phyloP scores from a whole-genome alignment of 2,888 invertebrate species.

The Agrotis ipsilon region DNA sequence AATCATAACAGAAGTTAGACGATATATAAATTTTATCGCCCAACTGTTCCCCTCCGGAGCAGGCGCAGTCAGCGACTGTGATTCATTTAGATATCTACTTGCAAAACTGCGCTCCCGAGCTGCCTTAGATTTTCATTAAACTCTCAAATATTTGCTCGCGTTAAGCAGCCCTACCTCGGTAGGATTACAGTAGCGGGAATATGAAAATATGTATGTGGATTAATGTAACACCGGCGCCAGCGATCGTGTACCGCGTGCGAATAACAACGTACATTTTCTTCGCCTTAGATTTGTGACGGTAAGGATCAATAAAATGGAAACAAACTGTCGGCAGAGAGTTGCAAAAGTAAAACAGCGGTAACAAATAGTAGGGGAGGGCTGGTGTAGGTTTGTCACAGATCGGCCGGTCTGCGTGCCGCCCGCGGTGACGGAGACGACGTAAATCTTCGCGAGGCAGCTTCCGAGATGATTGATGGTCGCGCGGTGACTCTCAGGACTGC shows the following conservation, averaged over 20 bases:
- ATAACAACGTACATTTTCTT: conserved; percentile 77
- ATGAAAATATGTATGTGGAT: conserved; percentile 84
- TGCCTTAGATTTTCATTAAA: conserved; percentile 88
- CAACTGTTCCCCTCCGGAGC: conserved; percentile 76
- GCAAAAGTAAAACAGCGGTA: conserved; percentile 77
- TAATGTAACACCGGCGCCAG: conserved; percentile 76
- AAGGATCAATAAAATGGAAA: conserved; percentile 78
- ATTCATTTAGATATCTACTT: conserved; percentile 86
- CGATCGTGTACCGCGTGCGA: conserved; percentile 76
- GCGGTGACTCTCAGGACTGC: conserved; percentile 72
- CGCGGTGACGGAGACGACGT: conserved; percentile 67
- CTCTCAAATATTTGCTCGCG: conserved; percentile 85
- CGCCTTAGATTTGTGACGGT: conserved; percentile 78
- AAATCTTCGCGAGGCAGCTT: conserved; percentile 71
- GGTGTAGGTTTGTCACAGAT: conserved; percentile 74
- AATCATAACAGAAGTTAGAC: conserved; percentile 87
- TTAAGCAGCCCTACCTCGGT: conserved; percentile 77
- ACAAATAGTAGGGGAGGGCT: conserved; percentile 68
- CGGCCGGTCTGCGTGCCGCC: conserved; percentile 54
- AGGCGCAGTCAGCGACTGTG: conserved; percentile 78
- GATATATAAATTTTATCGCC: conserved; percentile 87
- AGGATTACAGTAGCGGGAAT: conserved; percentile 80
- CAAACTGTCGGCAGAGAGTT: conserved; percentile 75
- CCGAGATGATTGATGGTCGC: conserved; percentile 80
- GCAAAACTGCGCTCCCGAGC: conserved; percentile 79